phyloP scores from a whole-genome alignment of 2,888 invertebrate species.

The Platycnemis pennipes region DNA sequence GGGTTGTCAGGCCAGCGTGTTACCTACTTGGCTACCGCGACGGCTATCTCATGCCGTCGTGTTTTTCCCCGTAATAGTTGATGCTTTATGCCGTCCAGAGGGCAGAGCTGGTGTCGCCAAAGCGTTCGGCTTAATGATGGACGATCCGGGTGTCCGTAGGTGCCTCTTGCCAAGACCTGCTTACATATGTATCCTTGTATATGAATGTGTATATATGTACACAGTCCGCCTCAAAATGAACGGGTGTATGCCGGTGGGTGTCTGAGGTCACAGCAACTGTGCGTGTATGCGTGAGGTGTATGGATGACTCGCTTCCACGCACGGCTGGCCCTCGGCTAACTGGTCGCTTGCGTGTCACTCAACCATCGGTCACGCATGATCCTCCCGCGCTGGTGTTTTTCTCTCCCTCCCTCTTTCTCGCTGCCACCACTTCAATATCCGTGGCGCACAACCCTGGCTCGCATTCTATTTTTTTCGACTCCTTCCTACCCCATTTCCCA shows the following conservation, averaged over 20 bases:
- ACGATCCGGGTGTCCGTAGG: not conserved
- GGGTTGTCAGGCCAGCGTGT: too few relatives aligned
- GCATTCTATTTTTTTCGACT: not conserved
- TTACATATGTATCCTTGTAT: not conserved
- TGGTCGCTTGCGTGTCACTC: slow-evolving; percentile 45
- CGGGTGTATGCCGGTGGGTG: not conserved
- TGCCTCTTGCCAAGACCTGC: not conserved
- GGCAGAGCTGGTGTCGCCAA: not conserved
- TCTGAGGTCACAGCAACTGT: not conserved
- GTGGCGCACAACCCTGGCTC: not conserved
- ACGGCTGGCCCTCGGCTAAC: slow-evolving; percentile 22
- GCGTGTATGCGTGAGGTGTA: slow-evolving; percentile 21
- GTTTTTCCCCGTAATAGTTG: not conserved
- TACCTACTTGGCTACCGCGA: too few relatives aligned
- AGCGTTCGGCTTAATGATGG: not conserved
- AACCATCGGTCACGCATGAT: slow-evolving; percentile 46
- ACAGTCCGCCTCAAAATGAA: not conserved
- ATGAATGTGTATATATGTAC: not conserved
- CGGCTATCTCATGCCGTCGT: not conserved
- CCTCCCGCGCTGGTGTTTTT: not conserved
- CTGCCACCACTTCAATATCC: not conserved
- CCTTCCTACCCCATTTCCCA: not conserved
- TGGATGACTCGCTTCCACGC: slow-evolving; percentile 49
- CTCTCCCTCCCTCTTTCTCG: not conserved
- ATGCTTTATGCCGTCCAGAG: not conserved